A percentile compares a stretch with the other conserved stretches of the same genome.
These are phyloP conservation scores for Alethe castanea DNA, from an alignment of 2,113 vertebrate genomes.

Conservation along the genomic window DNA sequence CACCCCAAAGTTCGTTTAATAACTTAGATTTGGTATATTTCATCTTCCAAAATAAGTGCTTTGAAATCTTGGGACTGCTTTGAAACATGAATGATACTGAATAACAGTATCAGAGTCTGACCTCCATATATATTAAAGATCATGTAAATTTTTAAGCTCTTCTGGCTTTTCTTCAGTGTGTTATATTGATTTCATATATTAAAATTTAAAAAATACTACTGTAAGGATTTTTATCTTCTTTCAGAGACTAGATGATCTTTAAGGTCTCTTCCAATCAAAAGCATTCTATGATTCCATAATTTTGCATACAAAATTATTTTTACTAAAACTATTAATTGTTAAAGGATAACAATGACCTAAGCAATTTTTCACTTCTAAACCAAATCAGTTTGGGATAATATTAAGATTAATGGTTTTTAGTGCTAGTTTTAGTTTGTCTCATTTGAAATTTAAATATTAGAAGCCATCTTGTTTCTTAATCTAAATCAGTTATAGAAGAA, in stretches of 20 bases:
- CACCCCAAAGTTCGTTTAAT: background rate
- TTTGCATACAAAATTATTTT: background rate
- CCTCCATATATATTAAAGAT: background rate
- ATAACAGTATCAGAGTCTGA: background rate
- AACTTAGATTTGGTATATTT: background rate
- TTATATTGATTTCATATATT: background rate
- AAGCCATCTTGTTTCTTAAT: background rate
- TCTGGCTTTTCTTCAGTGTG: background rate
- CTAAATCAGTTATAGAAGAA: background rate
- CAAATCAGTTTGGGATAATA: background rate
- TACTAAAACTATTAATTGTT: background rate
- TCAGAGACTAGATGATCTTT: background rate
- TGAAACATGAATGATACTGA: background rate
- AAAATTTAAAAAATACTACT: background rate
- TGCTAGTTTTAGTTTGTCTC: background rate
- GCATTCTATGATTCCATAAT: background rate
- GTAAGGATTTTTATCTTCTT: background rate
- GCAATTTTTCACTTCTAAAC: background rate
- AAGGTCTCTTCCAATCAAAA: background rate
- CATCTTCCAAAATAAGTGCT: background rate
- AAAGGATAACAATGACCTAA: background rate
- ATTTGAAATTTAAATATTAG: background rate
- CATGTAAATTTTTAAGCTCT: background rate
- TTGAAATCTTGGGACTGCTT: background rate
- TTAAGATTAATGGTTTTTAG: background rate